Evolutionary conservation across 2,888 invertebrate species (phyloP), one percentile per base, ranked within the genome.

Genomic region (Nymphalis c-album): DNA sequence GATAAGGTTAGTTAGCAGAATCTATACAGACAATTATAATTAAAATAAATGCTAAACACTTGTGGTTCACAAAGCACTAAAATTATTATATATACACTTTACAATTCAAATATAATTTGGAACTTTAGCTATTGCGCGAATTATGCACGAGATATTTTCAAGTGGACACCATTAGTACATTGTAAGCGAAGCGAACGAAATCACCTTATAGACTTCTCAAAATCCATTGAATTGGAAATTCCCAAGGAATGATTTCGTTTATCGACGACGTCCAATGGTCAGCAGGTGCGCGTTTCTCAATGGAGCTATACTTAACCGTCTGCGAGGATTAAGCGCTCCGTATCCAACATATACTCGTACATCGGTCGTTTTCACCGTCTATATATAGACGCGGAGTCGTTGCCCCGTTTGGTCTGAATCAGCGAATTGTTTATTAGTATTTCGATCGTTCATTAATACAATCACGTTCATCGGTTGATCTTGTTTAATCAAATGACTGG

Each of bases 371-470:
- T 47, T 22, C 16, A n/a, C 20, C 40, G 35, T 63, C 70, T 67
- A 70, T 53, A 67, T 67, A 61, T 70, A 67, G 70, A 16, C 13
- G 8, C n/a, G 47, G 58, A 62, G 63, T 66, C 69, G 60, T 60
- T 69, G 69, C 62, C 69, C 68, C 59, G 59, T 50, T 17, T 20
- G n/a, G 20, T n/a, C 26, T 53, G 22, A n/a, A 46, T n/a, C 35
- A 31, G 47, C 16, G 31, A 7, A 55, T 61, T 50, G 61, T 55
- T 57, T 45, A 61, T 61, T 47, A 48, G 57, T 40, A 35, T 66
- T 55, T 45, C 47, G 47, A 60, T 47, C 51, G 60, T 46, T 45
- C 65, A 50, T 45, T 50, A 26, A n/a, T 40, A 51, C 46, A 22
- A 22, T 60, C 65, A 59, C 51, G 55, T 55, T 66, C 55, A 60